Conservation (phyloP, 2,113 vertebrate genomes). For the Carassius gibelio region DNA sequence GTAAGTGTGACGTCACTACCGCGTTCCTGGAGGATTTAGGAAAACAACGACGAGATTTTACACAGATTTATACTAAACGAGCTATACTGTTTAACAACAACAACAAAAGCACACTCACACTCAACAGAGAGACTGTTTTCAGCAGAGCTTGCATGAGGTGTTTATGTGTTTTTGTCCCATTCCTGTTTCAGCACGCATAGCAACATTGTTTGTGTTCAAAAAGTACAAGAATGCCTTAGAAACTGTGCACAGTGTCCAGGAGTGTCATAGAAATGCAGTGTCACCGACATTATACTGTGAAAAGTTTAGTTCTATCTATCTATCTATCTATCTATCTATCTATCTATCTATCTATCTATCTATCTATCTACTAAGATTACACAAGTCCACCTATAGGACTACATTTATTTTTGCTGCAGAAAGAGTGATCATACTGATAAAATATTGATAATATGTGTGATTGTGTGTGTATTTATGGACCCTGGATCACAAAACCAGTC, state of each 20-base stretch:
- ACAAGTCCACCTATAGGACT: too few species aligned
- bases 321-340: too few species aligned
- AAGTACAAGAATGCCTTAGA: neutral
- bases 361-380: too few species aligned
- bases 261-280: neutral
- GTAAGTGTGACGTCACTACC: conserved; percentile 67
- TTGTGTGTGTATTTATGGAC: too few species aligned
- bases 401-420: too few species aligned
- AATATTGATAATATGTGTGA: too few species aligned
- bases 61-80: neutral
- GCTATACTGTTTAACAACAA: neutral
- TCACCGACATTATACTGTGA: neutral
- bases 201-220: neutral
- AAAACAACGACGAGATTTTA: neutral
- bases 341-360: too few species aligned
- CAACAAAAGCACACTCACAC: neutral
- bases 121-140: neutral
- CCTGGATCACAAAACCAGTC: too few species aligned
- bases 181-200: neutral
- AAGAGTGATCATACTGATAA: too few species aligned
- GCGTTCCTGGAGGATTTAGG: neutral
- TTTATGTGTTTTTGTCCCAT: neutral
- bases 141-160: neutral
- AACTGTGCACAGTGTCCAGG: neutral
- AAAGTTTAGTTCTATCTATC: neutral